Base-by-base conservation (phyloP, 2,888 invertebrate species). In the Lasioglossum villosulum region DNA sequence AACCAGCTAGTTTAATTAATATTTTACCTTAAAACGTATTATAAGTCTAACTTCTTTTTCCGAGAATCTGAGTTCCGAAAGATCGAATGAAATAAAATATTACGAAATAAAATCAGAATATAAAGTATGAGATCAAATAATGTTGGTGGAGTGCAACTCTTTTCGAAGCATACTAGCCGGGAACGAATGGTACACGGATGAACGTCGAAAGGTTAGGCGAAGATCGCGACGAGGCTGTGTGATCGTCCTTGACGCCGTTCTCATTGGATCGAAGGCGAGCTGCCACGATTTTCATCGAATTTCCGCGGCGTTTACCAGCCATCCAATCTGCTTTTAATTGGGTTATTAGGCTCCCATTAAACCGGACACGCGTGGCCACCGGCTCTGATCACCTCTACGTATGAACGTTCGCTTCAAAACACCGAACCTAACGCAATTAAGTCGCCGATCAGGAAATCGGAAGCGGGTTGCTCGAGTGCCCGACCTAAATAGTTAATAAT, bases 301-400 rank as follows among this genome's bases (percentile, higher is more conserved):
- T 90, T 88, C 86, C 79, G 78, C 82, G 74, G 78, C 86, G 91
- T 86, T 90, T 88, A 89, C 89, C 88, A 88, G 90, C 87, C 78
- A 74, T 84, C 80, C 90, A 90, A 93, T 93, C 90, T 87, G 91
- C 90, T 91, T 93, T 93, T 92, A 93, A 93, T 93, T 93, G 92
- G 90, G 86, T 92, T 88, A 93, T 92, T 91, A 91, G 88, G 90
- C 90, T 88, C 87, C 92, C 90, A 92, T 91, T 91, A 91, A 87
- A 89, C 86, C 78, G 89, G 77, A 88, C 91, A 88, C 87, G 88
- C 89, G 82, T 88, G 79, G 79, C 75, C 76, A 71, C 66, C 37
- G 82, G 78, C 82, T 80, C 56, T 73, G 74, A 73, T 79, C 75
- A 86, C 75, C 81, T 83, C 56, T 68, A 34, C 73, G 78, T 70